phyloP scores from a whole-genome alignment of 1,140 invertebrate species.

The Olivierus martensii region DNA sequence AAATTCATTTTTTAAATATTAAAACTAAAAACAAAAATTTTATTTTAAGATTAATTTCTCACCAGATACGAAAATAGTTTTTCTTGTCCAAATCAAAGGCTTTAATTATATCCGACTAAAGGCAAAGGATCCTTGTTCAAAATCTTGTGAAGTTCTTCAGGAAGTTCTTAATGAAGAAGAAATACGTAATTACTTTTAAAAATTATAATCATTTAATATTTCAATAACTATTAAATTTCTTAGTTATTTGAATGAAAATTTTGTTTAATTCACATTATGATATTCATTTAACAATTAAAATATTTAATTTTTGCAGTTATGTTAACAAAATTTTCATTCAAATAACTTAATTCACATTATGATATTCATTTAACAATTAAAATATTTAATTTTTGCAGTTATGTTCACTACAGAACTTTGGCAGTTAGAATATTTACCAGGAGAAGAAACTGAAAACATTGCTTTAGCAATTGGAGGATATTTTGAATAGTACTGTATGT shows the following conservation, averaged over 20 bases:
- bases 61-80: slow-evolving; percentile 43
- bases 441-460: slow-evolving; percentile 48
- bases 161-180: slow-evolving; percentile 51
- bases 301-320: slow-evolving; percentile 39
- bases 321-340: no score
- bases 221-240: no score
- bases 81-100: slow-evolving; percentile 56
- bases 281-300: no score
- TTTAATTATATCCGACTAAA: slow-evolving; percentile 46
- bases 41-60: slow-evolving; percentile 40
- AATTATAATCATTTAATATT: no score
- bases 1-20: no score
- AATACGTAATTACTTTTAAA: slow-evolving; percentile 37
- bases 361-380: no score
- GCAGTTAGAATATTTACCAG: slow-evolving; percentile 59
- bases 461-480: slow-evolving; percentile 59
- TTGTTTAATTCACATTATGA: no score
- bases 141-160: slow-evolving; percentile 47
- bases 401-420: slow-evolving; percentile 55
- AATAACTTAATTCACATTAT: no score
- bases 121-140: slow-evolving; percentile 51
- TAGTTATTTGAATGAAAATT: no score
- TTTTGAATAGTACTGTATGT: no score
- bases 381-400: slow-evolving; percentile 34
- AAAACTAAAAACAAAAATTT: neutral